These are phyloP conservation scores for Magallana gigas DNA, from an alignment of 1,140 invertebrate genomes.

Conservation along the genomic window DNA sequence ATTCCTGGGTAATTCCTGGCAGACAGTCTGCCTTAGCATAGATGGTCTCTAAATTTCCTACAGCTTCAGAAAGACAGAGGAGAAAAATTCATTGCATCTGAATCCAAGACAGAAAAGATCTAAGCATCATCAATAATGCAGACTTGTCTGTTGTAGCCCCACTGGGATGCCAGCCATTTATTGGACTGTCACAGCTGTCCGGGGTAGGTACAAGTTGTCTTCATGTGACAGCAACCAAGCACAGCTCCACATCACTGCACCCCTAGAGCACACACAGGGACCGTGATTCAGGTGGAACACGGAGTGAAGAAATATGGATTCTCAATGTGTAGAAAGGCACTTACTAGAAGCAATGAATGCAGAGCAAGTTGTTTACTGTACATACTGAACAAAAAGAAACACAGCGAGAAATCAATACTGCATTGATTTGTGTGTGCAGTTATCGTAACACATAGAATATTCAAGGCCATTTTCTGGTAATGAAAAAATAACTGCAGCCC, in stretches of 20 bases:
- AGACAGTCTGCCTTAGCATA: background rate
- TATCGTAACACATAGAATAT: constrained; percentile 16
- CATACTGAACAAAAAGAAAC: constrained; percentile 16
- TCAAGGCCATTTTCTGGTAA: constrained; percentile 1
- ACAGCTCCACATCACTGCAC: no score
- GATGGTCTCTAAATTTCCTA: background rate
- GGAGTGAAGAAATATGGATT: constrained; percentile 1
- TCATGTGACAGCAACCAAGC: no score
- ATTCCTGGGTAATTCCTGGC: background rate
- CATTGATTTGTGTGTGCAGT: constrained; percentile 35
- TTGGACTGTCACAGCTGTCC: background rate
- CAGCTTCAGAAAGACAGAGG: background rate
- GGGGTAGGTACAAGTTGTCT: no score
- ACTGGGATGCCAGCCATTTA: background rate
- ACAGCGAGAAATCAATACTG: constrained; percentile 11
- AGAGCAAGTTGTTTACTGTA: constrained; percentile 1
- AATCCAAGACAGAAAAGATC: background rate
- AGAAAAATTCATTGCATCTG: background rate
- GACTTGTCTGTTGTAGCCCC: background rate
- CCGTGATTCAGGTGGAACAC: background rate
- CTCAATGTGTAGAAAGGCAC: background rate
- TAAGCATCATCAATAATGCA: background rate
- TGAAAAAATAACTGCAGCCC: background rate
- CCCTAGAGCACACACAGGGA: no score
- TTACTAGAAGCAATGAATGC: constrained; percentile 1